These are phyloP conservation scores for Noctua comes DNA, from an alignment of 2,888 invertebrate genomes.

Conservation along the genomic window DNA sequence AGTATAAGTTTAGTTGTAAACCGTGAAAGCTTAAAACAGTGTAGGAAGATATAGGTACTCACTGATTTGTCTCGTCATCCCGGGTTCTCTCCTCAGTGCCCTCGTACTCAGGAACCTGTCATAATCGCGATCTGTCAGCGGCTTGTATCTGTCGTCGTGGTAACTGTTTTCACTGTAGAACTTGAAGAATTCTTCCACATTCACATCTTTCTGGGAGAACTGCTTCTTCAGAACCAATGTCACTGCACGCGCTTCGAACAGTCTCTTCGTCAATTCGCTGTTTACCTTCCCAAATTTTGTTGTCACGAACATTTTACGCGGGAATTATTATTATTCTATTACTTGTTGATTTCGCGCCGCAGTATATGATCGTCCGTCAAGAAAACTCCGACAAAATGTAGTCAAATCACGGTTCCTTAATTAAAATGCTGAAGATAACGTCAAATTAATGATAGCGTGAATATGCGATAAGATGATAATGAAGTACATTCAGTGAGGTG, in stretches of 20 bases:
- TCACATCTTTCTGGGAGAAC: constrained; percentile 70
- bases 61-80: constrained; percentile 85
- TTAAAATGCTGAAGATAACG: constrained; percentile 53
- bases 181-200: constrained; percentile 78
- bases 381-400: constrained; percentile 30
- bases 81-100: constrained; percentile 80
- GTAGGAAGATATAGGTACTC: constrained; percentile 61
- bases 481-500: constrained; percentile 15
- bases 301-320: constrained; percentile 66
- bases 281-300: constrained; percentile 68
- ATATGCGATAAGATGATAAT: constrained; percentile 59
- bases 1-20: too few relatives aligned
- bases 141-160: constrained; percentile 73
- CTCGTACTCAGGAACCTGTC: constrained; percentile 80
- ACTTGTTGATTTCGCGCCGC: constrained; percentile 1
- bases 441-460: constrained; percentile 53
- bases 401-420: constrained; percentile 49
- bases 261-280: constrained; percentile 64
- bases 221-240: constrained; percentile 61
- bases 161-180: constrained; percentile 77
- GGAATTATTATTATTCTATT: neutral
- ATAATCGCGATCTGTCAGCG: constrained; percentile 80
- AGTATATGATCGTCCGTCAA: constrained; percentile 9
- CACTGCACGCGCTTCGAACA: constrained; percentile 71
- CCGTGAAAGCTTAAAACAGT: too few relatives aligned